Base-by-base conservation (phyloP, 2,888 invertebrate genomes). In the Hylaea fasciaria region DNA sequence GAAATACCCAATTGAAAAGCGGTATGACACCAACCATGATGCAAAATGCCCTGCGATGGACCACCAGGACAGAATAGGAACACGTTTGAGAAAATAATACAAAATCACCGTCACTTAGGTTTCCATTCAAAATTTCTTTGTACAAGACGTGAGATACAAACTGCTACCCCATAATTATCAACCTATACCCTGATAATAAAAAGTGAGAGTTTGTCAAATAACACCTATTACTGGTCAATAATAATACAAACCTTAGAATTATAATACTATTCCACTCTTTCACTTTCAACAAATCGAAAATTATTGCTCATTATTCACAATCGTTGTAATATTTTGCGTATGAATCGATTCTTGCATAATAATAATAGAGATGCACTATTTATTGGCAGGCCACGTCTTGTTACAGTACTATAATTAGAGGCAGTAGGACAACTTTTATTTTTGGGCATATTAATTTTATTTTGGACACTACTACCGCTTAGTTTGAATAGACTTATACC, bases 321-420 rank as follows among this genome's bases (percentile, higher is more conserved):
- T 46, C 11, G 39, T 16, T 32, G 17, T 13, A 48, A 13, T 44
- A 37, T 16, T 50, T 39, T 32, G 48, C 22, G 22, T 54, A 28
- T 29, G 49, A 28, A 52, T 55, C 41, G 46, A 17, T 47, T 48
- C 16, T 51, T 47, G 51, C 51, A 46, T 61, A 14, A 22, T 61
- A 56, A 61, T 56, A 56, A 61, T 22, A 12, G 43, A n/a, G 10
- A 55, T 43, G 49, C 29, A 52, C 55, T 50, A 55, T 43, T 51
- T 40, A 60, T 51, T 46, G 41, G 16, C 43, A 39, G 41, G 3
- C 44, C 56, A 55, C 47, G 48, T 57, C 49, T 43, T 16, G 49
- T n/a, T 49, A 57, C 44, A 48, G 17, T 49, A 52, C 35, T 52
- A 57, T 49, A 0, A 8, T 51, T 13, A 12, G 2, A 29, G 16